Conservation (phyloP, 64 coral and sea anemone species). For the Stichodactyla helianthus region DNA sequence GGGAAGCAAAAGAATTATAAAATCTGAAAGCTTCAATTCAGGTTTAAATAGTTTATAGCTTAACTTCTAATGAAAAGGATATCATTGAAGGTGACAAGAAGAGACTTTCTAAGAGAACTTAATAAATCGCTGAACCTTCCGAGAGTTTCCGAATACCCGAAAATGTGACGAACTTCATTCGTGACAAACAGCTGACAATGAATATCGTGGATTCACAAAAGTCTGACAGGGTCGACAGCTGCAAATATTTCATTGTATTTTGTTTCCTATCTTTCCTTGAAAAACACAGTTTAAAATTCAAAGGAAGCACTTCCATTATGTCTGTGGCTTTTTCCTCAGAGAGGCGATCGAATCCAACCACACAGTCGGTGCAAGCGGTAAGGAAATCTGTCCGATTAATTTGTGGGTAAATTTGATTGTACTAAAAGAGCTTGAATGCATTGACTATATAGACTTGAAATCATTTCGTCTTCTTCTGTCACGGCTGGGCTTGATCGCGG, state of each 20-base stretch:
- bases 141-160: background rate
- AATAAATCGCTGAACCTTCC: background rate
- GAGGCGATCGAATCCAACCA: slow-evolving; percentile 10
- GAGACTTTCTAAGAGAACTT: background rate
- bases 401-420: background rate
- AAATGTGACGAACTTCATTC: background rate
- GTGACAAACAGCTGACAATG: background rate
- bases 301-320: slow-evolving; percentile 6
- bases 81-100: background rate
- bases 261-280: background rate
- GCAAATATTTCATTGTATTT: background rate
- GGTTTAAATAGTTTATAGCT: background rate
- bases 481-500: background rate
- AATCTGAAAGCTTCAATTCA: background rate
- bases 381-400: background rate
- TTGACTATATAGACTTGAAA: background rate
- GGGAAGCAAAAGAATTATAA: background rate
- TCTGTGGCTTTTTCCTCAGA: slow-evolving; percentile 20
- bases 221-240: background rate
- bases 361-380: slow-evolving; percentile 28
- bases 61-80: background rate
- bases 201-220: slow-evolving; percentile 1
- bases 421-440: background rate
- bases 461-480: background rate
- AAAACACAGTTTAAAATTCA: background rate